Percentiles rank a stretch among this genome's conserved stretches.
Evolutionary conservation across 2,888 invertebrate species (phyloP).

Genomic region (Penaeus monodon): DNA sequence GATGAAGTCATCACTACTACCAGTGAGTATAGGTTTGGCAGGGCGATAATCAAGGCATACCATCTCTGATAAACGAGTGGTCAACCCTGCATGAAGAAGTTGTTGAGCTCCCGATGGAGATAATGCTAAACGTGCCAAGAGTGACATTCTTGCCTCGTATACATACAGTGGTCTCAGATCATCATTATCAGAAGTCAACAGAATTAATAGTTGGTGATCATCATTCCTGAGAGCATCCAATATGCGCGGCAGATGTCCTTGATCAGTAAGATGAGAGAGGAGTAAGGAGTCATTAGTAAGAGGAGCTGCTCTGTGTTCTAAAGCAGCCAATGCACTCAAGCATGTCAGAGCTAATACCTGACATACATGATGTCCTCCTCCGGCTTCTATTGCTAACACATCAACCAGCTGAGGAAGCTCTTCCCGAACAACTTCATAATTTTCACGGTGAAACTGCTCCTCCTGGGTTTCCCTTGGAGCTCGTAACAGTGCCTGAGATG

Average conservation of each 20-base stretch:
- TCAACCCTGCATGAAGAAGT: slow-evolving; percentile 69
- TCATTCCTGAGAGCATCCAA: slow-evolving; percentile 62
- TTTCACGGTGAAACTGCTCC: slow-evolving; percentile 64
- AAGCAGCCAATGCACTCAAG: slow-evolving; percentile 60
- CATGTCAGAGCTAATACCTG: slow-evolving; percentile 61
- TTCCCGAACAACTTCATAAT: slow-evolving; percentile 64
- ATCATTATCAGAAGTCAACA: slow-evolving; percentile 50
- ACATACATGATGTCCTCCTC: slow-evolving; percentile 63
- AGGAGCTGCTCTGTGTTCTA: slow-evolving; percentile 56
- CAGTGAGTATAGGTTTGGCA: slow-evolving; percentile 35
- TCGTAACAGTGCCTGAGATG: slow-evolving; percentile 37
- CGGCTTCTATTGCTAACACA: slow-evolving; percentile 59
- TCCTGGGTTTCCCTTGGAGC: slow-evolving; percentile 61
- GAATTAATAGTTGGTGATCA: slow-evolving; percentile 53
- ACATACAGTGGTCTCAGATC: slow-evolving; percentile 64
- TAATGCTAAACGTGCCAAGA: slow-evolving; percentile 80
- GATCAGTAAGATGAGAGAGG: slow-evolving; percentile 54
- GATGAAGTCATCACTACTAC: slow-evolving; percentile 71
- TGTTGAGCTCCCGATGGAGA: slow-evolving; percentile 76
- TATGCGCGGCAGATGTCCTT: slow-evolving; percentile 56
- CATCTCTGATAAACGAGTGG: slow-evolving; percentile 79
- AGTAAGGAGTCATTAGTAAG: slow-evolving; percentile 55
- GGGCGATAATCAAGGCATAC: slow-evolving; percentile 70
- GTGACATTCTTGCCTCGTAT: slow-evolving; percentile 70
- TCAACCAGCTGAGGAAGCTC: slow-evolving; percentile 61